Evolutionary conservation across 2,113 vertebrate genomes (phyloP), one percentile per base, ranked within the genome.

Genomic region (Ellobius talpinus): DNA sequence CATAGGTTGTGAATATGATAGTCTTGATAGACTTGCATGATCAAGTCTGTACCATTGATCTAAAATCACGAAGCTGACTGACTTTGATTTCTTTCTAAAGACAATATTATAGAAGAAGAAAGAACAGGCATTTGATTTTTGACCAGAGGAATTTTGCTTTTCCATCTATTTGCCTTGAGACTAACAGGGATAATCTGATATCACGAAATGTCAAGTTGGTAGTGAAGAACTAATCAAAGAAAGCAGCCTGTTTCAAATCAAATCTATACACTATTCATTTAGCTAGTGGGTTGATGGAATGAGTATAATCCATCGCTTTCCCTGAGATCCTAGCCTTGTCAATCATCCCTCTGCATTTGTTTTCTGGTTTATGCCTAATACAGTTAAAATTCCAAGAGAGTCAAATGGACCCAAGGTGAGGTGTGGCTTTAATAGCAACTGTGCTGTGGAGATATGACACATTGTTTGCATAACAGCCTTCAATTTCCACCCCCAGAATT

Each of bases 401-500:
- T 31, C 39, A 45, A 92, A 88, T 47, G 42, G 76, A 87, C 31
- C 33, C 1, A 55, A 96, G 63, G 66, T n/a, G 1, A 52, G 76
- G 88, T 79, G n/a, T 0, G 50, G 1, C 45, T 92, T 91, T 92
- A 63, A 97, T 92, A 91, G 17, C 47, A 45, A 77, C 81, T 65
- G 76, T 66, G 42, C 63, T 65, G 4, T 66, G 65, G 90, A 92
- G 81, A 36, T 21, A 66, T 17, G 31, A 94, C 58, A 21, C 66
- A 31, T 86, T 91, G 42, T 87, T 96, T 96, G 86, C 84, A 86
- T 91, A 94, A 50, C 26, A 73, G 10, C 50, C 58, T 94, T 94
- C 82, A 42, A 17, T 72, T 90, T 96, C 91, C 73, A 52, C 92
- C 94, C 98, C 94, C 95, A 96, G 58, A 86, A 47, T 95, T 95